Conservation (phyloP, 2,113 vertebrate genomes). For the Xiphophorus maculatus region DNA sequence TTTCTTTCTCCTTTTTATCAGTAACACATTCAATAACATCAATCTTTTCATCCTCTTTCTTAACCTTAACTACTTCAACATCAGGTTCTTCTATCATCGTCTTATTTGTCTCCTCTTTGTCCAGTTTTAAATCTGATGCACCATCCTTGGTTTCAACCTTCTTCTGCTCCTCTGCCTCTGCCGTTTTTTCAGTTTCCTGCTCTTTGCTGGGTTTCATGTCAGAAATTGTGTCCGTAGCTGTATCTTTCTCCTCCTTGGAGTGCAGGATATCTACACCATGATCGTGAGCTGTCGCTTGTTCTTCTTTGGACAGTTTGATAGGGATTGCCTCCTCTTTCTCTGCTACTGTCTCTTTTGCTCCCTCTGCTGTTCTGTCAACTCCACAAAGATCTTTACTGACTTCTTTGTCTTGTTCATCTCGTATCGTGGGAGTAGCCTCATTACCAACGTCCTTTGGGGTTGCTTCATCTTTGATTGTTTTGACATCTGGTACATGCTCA, state of each 20-base stretch:
- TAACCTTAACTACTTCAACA: constrained; percentile 21
- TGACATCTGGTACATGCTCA: constrained; percentile 20
- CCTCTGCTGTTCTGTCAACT: neutral
- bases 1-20: constrained; percentile 29
- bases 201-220: constrained; percentile 24
- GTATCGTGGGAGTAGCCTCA: neutral
- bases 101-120: constrained; percentile 40
- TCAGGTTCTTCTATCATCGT: constrained; percentile 3
- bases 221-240: constrained; percentile 13
- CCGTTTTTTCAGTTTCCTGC: constrained; percentile 28
- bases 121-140: constrained; percentile 31
- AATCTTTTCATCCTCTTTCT: constrained; percentile 32
- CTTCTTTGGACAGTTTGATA: constrained; percentile 25
- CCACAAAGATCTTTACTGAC: constrained; percentile 21
- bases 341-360: neutral
- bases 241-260: constrained; percentile 30
- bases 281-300: constrained; percentile 25
- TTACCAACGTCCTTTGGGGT: neutral
- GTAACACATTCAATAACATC: constrained; percentile 11
- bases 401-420: constrained; percentile 32
- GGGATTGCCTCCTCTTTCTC: constrained; percentile 17
- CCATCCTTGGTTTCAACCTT: constrained; percentile 24
- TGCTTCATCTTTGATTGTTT: constrained; percentile 22
- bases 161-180: constrained; percentile 21
- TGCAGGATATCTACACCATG: constrained; percentile 9